Percentiles rank a stretch among this genome's conserved stretches.
phyloP scores from a whole-genome alignment of 2,797 vertebrate species.

The Australoheros facetus region DNA sequence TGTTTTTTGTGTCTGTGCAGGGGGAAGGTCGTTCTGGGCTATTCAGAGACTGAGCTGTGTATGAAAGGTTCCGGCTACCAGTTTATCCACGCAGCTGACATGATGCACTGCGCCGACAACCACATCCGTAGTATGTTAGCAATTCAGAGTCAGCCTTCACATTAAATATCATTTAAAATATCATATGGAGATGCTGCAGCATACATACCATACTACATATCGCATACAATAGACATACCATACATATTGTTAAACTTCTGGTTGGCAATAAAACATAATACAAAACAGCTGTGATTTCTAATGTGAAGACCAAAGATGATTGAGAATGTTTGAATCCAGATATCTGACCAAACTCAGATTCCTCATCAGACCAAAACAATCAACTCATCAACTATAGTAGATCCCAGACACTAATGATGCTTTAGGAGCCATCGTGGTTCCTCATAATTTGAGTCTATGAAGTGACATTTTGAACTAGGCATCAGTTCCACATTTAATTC shows the following conservation, averaged over 20 bases:
- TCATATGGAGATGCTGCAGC: too few species aligned
- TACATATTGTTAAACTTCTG: too few species aligned
- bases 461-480: background rate
- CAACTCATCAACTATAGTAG: too few species aligned
- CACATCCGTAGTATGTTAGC: constrained; percentile 81
- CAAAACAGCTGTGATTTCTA: too few species aligned
- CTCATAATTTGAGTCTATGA: background rate
- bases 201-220: too few species aligned
- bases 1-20: constrained; percentile 48
- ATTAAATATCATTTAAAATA: background rate
- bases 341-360: background rate
- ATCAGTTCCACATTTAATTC: too few species aligned
- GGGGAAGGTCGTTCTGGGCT: constrained; percentile 82
- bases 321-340: too few species aligned
- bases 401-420: background rate
- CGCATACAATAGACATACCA: too few species aligned
- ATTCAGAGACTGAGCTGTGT: constrained; percentile 80
- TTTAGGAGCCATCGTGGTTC: background rate
- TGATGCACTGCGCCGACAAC: constrained; percentile 85
- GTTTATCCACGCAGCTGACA: constrained; percentile 85
- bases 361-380: background rate
- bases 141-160: background rate
- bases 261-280: too few species aligned
- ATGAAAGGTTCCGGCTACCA: constrained; percentile 85
- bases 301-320: too few species aligned